A percentile compares a stretch with the other conserved stretches of the same genome.
Conservation (phyloP, 2,888 invertebrate species). For the Geotrupes spiniger region DNA sequence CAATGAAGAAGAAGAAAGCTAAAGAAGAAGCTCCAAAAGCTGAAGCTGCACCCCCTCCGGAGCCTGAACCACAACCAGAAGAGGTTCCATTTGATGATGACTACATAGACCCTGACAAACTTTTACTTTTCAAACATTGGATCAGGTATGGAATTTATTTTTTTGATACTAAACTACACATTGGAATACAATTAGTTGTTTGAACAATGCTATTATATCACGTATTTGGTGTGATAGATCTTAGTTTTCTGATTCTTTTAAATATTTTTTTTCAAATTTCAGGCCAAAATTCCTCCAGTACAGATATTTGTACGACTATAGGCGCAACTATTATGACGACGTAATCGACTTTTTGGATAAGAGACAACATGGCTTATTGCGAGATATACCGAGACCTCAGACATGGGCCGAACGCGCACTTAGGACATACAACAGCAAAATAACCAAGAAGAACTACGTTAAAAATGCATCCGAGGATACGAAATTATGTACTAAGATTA, state of each 20-base stretch:
- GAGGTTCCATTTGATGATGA: constrained; percentile 34
- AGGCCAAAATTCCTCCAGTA: constrained; percentile 80
- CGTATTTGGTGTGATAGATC: no score
- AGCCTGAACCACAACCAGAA: constrained; percentile 46
- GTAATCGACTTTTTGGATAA: constrained; percentile 80
- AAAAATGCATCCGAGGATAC: constrained; percentile 38
- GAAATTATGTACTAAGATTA: constrained; percentile 60
- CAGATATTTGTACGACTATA: constrained; percentile 79
- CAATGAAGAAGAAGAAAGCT: constrained; percentile 13
- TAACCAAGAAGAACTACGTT: constrained; percentile 44
- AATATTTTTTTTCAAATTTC: constrained; percentile 33
- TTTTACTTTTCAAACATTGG: constrained; percentile 78
- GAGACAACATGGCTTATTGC: constrained; percentile 62
- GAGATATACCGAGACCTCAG: constrained; percentile 74
- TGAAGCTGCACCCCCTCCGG: constrained; percentile 42
- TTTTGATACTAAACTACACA: not conserved
- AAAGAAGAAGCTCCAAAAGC: constrained; percentile 31
- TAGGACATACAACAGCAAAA: constrained; percentile 59
- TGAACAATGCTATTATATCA: no score
- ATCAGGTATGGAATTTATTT: constrained; percentile 58
- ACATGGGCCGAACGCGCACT: constrained; percentile 84
- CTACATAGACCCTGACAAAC: constrained; percentile 61
- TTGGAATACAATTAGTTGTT: no score
- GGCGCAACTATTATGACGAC: constrained; percentile 83
- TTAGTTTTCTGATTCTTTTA: not conserved